Evolutionary conservation across 2,113 vertebrate genomes (phyloP), one percentile per base, ranked within the genome.

Genomic region (Rallus limicola): DNA sequence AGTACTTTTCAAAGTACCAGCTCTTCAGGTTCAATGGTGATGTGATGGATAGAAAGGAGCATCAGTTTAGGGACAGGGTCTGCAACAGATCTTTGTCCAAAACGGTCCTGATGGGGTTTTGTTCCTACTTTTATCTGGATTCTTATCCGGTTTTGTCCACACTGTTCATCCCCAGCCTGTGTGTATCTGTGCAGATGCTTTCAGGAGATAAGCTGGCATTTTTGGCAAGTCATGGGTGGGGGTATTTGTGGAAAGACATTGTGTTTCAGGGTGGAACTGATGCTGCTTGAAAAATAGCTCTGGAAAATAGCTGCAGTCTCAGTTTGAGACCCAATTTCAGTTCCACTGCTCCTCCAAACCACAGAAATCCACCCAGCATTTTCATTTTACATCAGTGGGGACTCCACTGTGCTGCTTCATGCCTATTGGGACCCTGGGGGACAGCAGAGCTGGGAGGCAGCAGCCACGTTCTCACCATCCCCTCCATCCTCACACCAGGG

Each of bases 301-400:
- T 71, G 92, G 82, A 82, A 93, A 90, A 77, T 69, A 77, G 77
- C 79, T 71, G 52, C 64, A 42, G 4, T 71, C 90, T 81, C 64
- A 76, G 52, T 59, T 11, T 23, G 36, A 50, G 70, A 36, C 68
- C 64, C 6, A 2, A 38, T 63, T 71, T 63, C 60, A 26, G 75
- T 42, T 68, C 42, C 15, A 6, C 34, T 16, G 48, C 55, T 88
- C 46, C 82, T 90, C 70, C 87, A 90, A 77, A 77, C 82, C 82
- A 55, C 82, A 77, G 87, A 55, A 93, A 86, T 67, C 76, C 55
- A 48, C 38, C 16, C 9, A 0, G 64, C 65, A 72, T 68, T 80
- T 59, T 56, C 34, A 6, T 53, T 67, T 62, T 14, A 19, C 69
- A 52, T 31, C 87, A 19, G 82, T 4, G 1, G 71, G 86, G 82